A percentile compares a stretch with the other conserved stretches of the same genome.
These are phyloP conservation scores for Zingel zingel DNA, from an alignment of 2,113 vertebrate species.

Conservation along the genomic window DNA sequence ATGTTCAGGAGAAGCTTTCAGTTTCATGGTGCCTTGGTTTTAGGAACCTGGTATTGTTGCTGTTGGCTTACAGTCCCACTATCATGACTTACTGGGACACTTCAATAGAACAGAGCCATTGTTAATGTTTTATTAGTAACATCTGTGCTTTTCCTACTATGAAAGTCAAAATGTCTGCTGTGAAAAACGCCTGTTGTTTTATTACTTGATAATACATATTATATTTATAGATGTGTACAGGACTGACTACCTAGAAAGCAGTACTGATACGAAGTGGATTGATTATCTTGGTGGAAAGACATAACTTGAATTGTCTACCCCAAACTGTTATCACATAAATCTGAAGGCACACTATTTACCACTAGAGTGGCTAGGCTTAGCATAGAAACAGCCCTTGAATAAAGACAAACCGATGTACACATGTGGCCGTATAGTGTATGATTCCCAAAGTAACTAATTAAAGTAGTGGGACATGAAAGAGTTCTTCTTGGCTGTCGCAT, in stretches of 20 bases:
- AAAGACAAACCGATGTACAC: no score
- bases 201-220: no score
- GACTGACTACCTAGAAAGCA: no score
- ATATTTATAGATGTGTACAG: no score
- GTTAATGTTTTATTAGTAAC: neutral
- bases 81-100: neutral
- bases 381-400: no score
- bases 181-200: neutral
- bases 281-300: neutral
- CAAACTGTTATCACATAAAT: neutral
- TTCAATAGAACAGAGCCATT: neutral
- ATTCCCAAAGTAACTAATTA: neutral
- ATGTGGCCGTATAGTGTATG: no score
- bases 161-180: neutral
- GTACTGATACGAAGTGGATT: neutral
- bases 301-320: neutral
- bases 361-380: no score
- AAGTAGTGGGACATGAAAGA: neutral
- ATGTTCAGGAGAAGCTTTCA: neutral
- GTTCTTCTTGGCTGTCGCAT: neutral
- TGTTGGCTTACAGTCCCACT: neutral
- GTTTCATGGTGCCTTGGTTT: neutral
- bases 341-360: neutral
- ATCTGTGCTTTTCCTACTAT: neutral
- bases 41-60: neutral